Base-by-base conservation (phyloP, 1,140 invertebrate species). In the Ganaspis sp. region DNA sequence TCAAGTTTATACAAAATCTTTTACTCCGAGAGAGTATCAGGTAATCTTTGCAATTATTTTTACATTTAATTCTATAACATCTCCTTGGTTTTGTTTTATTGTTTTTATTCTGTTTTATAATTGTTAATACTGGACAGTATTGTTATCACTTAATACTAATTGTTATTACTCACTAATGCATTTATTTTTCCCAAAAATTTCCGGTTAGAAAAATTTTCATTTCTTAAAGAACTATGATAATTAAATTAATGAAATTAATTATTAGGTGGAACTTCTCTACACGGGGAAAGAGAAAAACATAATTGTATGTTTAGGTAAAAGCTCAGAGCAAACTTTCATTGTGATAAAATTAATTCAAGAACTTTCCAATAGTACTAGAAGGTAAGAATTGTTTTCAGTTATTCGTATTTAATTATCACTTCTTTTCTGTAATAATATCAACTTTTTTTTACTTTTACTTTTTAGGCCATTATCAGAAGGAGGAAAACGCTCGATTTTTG, bases 271-370 rank as follows among this genome's bases (percentile, higher is more conserved):
- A 90, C 89, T 98, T 70, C 91, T 98, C 75, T 95, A 97, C 85
- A 92, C 94, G 34, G 95, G 96, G 0, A 94, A 94, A 83, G 92
- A 95, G 78, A 93, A 93, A 72, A 97, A 99, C 89, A 95, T 95
- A 15, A 96, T 99, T 79, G 93, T 97, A 70, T 97, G 96, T 87
- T 92, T 98, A 53, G 95, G 95, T 58, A 96, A 96, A 80, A 94
- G 94, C 69, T 92, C 94, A 17, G 96, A 97, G 53, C 98, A 98
- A 91, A 95, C 96, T 37, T 99, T 98, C 88, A 95, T 99, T 81
- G 94, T 95, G 8, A 93, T 97, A 9, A 96, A 98, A 93, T 90
- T 99, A 15, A 94, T 98, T 54, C 96, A 97, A 91, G 95, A 95
- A 86, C 87, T 94, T 73, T 92, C 94, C 1, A 92, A 92, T 79